phyloP scores from a whole-genome alignment of 2,888 invertebrate species.

The Psococerastis gibbosa region DNA sequence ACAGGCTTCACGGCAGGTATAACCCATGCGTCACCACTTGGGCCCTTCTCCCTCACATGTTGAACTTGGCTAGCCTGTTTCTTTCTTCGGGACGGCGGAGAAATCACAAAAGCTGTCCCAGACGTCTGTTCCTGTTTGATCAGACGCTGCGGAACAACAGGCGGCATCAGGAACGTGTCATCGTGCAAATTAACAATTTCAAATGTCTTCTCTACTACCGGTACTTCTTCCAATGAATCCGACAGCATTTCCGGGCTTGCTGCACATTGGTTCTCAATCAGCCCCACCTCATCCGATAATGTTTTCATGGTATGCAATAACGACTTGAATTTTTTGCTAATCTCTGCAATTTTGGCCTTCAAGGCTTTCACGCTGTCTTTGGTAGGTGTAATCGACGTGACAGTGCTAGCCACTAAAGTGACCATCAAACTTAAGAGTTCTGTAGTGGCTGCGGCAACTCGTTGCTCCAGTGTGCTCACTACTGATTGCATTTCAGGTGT shows the following conservation, averaged over 20 bases:
- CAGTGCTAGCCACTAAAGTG: too few species aligned
- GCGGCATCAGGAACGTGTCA: slow-evolving; percentile 1
- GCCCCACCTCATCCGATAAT: not conserved
- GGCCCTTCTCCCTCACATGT: too few species aligned
- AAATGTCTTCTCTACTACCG: slow-evolving; percentile 1
- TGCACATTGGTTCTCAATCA: not conserved
- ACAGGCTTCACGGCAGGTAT: not conserved
- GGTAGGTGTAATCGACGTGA: too few species aligned
- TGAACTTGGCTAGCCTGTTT: too few species aligned
- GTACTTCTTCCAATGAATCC: slow-evolving; percentile 2
- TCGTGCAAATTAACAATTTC: slow-evolving; percentile 1
- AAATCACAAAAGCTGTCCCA: too few species aligned
- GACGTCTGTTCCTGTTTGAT: too few species aligned
- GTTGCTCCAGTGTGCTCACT: not conserved
- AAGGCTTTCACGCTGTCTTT: too few species aligned
- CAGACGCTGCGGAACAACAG: not conserved
- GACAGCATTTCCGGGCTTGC: not conserved
- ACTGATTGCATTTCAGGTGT: not conserved
- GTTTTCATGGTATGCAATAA: not conserved
- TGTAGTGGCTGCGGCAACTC: not conserved
- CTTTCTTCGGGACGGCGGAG: too few species aligned
- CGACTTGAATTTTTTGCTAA: not conserved
- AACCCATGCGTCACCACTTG: not conserved
- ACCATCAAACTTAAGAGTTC: too few species aligned
- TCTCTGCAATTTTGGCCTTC: not conserved